Conservation (phyloP, 2,113 vertebrate species). For the Vanacampus margaritifer region DNA sequence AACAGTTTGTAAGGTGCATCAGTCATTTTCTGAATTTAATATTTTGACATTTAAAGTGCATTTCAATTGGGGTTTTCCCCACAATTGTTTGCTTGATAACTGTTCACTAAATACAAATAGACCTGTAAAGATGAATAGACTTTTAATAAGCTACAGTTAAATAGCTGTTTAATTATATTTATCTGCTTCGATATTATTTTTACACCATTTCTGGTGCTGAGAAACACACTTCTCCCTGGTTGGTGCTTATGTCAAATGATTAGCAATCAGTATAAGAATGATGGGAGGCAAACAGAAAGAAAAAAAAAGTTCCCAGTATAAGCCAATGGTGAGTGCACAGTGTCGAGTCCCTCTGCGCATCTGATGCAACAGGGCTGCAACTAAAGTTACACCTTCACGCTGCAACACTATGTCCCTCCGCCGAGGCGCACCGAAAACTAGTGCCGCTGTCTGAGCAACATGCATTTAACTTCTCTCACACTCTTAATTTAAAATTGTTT, state of each 20-base stretch:
- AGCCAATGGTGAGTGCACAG: constrained; percentile 63
- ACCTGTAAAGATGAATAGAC: not conserved
- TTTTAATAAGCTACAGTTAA: not conserved
- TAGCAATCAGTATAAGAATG: constrained; percentile 39
- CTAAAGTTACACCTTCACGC: constrained; percentile 69
- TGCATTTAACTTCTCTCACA: not conserved
- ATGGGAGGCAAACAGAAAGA: constrained; percentile 53
- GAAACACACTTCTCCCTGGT: constrained; percentile 8
- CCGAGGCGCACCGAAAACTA: constrained; percentile 61
- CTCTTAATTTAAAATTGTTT: not conserved
- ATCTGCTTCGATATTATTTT: not conserved
- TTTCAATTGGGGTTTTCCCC: too few species aligned
- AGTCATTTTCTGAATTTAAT: too few species aligned
- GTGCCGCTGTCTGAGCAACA: constrained; percentile 38
- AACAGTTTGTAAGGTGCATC: not conserved
- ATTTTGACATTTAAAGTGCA: too few species aligned
- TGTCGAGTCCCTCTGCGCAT: constrained; percentile 70
- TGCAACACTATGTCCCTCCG: constrained; percentile 72
- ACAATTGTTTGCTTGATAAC: not conserved
- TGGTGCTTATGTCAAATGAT: constrained; percentile 48
- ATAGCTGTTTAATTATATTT: not conserved
- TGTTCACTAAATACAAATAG: not conserved
- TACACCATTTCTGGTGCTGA: not conserved
- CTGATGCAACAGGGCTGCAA: constrained; percentile 82
- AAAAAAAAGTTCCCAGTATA: constrained; percentile 38